These are phyloP conservation scores for Aradophagus sp. DNA, from an alignment of 1,140 invertebrate species.

Conservation along the genomic window DNA sequence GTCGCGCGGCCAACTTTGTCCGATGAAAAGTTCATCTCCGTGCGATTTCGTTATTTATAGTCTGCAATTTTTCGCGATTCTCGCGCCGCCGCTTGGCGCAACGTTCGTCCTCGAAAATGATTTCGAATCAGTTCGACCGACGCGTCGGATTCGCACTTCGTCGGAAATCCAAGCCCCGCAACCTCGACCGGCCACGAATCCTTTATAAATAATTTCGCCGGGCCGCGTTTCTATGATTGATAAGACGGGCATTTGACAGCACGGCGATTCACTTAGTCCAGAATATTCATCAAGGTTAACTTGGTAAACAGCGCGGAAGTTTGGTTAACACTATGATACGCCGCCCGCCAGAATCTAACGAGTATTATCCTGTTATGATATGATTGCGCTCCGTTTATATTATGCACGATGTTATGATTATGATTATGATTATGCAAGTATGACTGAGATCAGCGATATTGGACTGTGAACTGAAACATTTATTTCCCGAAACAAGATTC, in stretches of 20 bases:
- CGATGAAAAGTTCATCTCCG: no score
- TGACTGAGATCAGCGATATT: slow-evolving; percentile 30
- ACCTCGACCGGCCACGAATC: slow-evolving; percentile 20
- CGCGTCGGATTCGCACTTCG: slow-evolving; percentile 6
- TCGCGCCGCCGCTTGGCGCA: background rate
- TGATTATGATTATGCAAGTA: no score
- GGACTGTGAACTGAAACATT: slow-evolving; percentile 34
- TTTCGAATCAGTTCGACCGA: slow-evolving; percentile 6
- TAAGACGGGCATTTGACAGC: slow-evolving; percentile 46
- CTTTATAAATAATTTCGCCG: slow-evolving; percentile 45
- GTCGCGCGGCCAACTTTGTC: no score
- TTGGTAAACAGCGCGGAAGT: slow-evolving; percentile 48
- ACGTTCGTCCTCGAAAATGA: slow-evolving; percentile 22
- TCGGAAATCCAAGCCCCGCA: slow-evolving; percentile 10
- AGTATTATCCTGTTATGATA: slow-evolving; percentile 50
- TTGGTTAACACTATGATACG: slow-evolving; percentile 54
- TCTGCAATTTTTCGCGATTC: no score
- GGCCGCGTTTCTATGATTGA: slow-evolving; percentile 48
- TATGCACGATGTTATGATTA: slow-evolving; percentile 50
- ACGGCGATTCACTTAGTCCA: slow-evolving; percentile 34
- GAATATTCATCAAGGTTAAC: slow-evolving; percentile 57
- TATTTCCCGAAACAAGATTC: no score
- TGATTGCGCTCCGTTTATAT: slow-evolving; percentile 48
- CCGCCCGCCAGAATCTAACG: slow-evolving; percentile 28
- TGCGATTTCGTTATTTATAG: no score